Evolutionary conservation across 2,797 vertebrate genomes (phyloP).

Genomic region (Muraenolepis orangiensis): DNA sequence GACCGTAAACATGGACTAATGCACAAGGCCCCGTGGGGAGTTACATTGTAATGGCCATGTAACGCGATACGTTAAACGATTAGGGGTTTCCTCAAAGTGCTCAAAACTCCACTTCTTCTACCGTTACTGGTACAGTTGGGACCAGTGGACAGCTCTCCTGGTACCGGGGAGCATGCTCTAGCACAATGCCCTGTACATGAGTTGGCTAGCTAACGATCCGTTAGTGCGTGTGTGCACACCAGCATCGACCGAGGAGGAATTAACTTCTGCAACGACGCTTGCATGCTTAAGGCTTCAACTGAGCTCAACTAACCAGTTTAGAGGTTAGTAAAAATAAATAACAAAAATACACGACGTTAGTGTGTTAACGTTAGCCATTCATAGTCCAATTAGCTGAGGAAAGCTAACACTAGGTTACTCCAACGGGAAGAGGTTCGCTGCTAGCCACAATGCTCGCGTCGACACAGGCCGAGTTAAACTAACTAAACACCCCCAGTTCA

Average conservation of each 20-base stretch:
- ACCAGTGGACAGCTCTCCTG: conserved; percentile 27
- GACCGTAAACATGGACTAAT: background rate
- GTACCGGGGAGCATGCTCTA: conserved; percentile 39
- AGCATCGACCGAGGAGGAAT: conserved; percentile 18
- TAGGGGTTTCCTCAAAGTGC: background rate
- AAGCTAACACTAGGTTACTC: conserved; percentile 15
- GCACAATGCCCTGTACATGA: conserved; percentile 51
- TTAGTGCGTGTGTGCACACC: conserved; percentile 22
- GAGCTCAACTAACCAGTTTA: background rate
- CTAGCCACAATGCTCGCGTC: conserved; percentile 47
- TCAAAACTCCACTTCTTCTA: background rate
- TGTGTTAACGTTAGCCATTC: conserved; percentile 14
- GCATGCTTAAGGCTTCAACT: conserved; percentile 36
- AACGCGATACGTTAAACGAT: background rate
- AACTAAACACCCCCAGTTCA: conserved; percentile 6
- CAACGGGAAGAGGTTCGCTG: conserved; percentile 36
- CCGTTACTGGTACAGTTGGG: conserved; percentile 21
- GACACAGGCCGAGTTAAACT: conserved; percentile 36
- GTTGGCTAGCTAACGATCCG: conserved; percentile 32
- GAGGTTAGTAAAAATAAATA: background rate
- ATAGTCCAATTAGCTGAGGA: conserved; percentile 29
- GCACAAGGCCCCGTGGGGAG: background rate
- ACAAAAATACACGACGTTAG: background rate
- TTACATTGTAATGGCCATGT: background rate
- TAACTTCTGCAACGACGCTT: conserved; percentile 8